phyloP scores from a whole-genome alignment of 2,113 vertebrate genomes.

The Numenius arquata region DNA sequence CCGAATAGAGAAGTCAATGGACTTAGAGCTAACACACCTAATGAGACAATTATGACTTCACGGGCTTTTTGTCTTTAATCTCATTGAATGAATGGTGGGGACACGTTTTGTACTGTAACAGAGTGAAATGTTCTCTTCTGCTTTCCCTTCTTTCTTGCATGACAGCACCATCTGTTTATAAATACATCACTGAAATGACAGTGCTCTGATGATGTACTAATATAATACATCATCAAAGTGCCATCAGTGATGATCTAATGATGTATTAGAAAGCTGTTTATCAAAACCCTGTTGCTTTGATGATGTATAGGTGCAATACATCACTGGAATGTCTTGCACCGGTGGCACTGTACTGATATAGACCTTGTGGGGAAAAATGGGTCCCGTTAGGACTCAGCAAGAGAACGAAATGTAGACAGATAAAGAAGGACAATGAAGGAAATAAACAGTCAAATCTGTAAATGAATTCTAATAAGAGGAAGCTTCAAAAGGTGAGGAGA shows the following conservation, averaged over 20 bases:
- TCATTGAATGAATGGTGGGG: background rate
- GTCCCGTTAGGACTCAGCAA: background rate
- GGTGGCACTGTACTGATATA: background rate
- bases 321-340: constrained; percentile 50
- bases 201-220: constrained; percentile 70
- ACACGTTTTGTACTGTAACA: background rate
- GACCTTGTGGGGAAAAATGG: constrained; percentile 45
- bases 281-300: constrained; percentile 61
- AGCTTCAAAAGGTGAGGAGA: background rate
- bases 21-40: background rate
- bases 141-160: constrained; percentile 41
- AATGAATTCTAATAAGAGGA: background rate
- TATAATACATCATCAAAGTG: constrained; percentile 73
- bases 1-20: background rate
- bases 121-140: constrained; percentile 20
- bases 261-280: constrained; percentile 70
- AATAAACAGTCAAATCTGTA: background rate
- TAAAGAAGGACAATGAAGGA: background rate
- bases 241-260: constrained; percentile 70
- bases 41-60: background rate
- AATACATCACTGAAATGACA: constrained; percentile 69
- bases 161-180: constrained; percentile 69
- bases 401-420: background rate
- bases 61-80: background rate
- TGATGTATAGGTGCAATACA: constrained; percentile 61